Evolutionary conservation across 2,888 invertebrate species (phyloP).

Genomic region (Seira musarum): DNA sequence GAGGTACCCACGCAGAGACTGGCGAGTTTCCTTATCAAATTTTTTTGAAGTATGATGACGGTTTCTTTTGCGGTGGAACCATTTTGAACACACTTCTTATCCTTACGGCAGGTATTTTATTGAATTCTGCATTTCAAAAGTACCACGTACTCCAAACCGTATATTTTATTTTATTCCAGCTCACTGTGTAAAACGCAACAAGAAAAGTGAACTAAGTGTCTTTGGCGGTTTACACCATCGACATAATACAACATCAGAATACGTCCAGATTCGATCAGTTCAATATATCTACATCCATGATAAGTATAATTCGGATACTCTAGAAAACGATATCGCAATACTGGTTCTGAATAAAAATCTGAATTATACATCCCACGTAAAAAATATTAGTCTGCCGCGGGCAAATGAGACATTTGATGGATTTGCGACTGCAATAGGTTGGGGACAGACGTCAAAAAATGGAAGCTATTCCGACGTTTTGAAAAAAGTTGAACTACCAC

Average conservation of each 20-base stretch:
- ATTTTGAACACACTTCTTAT: slow-evolving; percentile 46
- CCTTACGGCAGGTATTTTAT: too few relatives aligned
- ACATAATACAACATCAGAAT: slow-evolving; percentile 23
- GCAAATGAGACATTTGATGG: slow-evolving; percentile 28
- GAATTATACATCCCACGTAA: slow-evolving; percentile 18
- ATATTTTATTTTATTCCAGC: slow-evolving; percentile 42
- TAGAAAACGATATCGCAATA: slow-evolving; percentile 42
- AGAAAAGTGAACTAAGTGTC: slow-evolving; percentile 4
- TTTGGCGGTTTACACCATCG: slow-evolving; percentile 22
- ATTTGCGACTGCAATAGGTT: slow-evolving; percentile 25
- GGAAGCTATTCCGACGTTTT: slow-evolving; percentile 24
- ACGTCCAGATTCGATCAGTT: slow-evolving; percentile 21
- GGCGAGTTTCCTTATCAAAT: slow-evolving; percentile 58
- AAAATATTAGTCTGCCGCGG: slow-evolving; percentile 32
- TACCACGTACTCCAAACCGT: too few relatives aligned
- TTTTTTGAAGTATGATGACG: slow-evolving; percentile 33
- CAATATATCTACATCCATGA: slow-evolving; percentile 45
- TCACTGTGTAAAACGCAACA: slow-evolving; percentile 42
- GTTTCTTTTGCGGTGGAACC: slow-evolving; percentile 42
- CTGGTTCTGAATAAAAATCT: slow-evolving; percentile 17
- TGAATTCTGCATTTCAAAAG: too few relatives aligned
- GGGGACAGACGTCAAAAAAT: slow-evolving; percentile 29
- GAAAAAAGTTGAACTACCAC: slow-evolving; percentile 42
- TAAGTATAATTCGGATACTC: slow-evolving; percentile 37
- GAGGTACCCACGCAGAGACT: slow-evolving; percentile 34